Evolutionary conservation across 2,113 vertebrate genomes (phyloP), one percentile per base, ranked within the genome.

Genomic region (Scomber japonicus): DNA sequence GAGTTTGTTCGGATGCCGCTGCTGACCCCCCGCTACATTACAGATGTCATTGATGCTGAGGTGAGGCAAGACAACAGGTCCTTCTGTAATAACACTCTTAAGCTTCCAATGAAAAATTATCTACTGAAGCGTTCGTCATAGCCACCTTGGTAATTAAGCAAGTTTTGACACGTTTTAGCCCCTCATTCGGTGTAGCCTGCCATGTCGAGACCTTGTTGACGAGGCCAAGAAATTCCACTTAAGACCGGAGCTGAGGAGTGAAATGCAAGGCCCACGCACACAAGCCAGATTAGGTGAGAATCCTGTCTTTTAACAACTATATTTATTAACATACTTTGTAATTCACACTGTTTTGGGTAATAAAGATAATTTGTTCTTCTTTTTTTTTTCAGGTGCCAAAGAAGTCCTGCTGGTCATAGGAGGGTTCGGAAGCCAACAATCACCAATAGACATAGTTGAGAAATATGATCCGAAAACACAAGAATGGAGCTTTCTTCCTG

Each of bases 171-270:
- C 46, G 81, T 93, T 91, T 59, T 82, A 99, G 98, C 97, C 98
- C 70, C 95, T 99, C 40, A 97, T 99, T 75, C 96, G 96, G 61
- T 97, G 97, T 85, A 99, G 98, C 78, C 94, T 99, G 86, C 97
- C 97, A 24, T 99, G 97, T 93, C 96, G 98, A 93, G 98, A 99
- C 91, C 96, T 99, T 0, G 98, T 99, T 2, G 98, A 99, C 1
- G 98, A 99, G 94, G 98, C 98, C 45, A 99, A 99, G 95, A 99
- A 99, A 89, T 99, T 99, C 89, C 98, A 99, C 80, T 91, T 99
- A 82, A 95, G 98, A 46, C 98, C 98, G 0, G 98, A 99, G 89
- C 95, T 99, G 53, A 95, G 98, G 60, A 98, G 97, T 84, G 97
- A 99, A 86, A 99, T 99, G 98, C 98, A 99, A 78, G 97, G 98